Evolutionary conservation across 2,113 vertebrate genomes (phyloP).

Genomic region (Rhegmatorhina hoffmannsi): DNA sequence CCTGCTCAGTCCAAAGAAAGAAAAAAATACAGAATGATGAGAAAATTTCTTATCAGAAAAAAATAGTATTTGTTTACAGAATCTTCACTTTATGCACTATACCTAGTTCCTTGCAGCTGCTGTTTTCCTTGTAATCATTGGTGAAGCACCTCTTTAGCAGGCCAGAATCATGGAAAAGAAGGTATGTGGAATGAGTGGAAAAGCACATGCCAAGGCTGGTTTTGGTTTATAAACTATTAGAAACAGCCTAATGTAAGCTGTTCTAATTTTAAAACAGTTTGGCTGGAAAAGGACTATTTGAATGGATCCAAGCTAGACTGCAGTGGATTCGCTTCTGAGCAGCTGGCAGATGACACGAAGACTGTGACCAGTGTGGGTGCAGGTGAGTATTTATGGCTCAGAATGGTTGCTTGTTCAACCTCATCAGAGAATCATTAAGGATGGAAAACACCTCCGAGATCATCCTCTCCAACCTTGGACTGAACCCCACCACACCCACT

Average conservation of each 20-base stretch:
- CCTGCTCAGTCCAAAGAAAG: not conserved
- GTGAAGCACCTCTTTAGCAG: not conserved
- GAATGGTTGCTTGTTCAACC: not conserved
- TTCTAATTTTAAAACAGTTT: not conserved
- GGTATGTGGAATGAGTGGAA: not conserved
- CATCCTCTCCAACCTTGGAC: not conserved
- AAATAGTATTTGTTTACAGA: not conserved
- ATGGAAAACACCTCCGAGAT: not conserved
- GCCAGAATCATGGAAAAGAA: not conserved
- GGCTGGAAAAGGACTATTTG: not conserved
- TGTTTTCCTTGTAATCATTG: not conserved
- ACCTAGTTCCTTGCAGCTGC: not conserved
- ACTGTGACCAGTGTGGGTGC: not conserved
- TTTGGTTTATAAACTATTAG: not conserved
- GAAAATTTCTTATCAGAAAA: conserved; percentile 12
- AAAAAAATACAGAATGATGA: not conserved
- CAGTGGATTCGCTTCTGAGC: not conserved
- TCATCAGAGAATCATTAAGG: not conserved
- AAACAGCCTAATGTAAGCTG: not conserved
- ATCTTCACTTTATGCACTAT: not conserved
- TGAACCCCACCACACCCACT: not conserved
- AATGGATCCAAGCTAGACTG: not conserved
- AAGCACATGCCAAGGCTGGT: not conserved
- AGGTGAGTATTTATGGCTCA: not conserved
- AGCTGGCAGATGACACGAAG: not conserved